Conservation (phyloP, 2,113 vertebrate species). For the Colaptes auratus region DNA sequence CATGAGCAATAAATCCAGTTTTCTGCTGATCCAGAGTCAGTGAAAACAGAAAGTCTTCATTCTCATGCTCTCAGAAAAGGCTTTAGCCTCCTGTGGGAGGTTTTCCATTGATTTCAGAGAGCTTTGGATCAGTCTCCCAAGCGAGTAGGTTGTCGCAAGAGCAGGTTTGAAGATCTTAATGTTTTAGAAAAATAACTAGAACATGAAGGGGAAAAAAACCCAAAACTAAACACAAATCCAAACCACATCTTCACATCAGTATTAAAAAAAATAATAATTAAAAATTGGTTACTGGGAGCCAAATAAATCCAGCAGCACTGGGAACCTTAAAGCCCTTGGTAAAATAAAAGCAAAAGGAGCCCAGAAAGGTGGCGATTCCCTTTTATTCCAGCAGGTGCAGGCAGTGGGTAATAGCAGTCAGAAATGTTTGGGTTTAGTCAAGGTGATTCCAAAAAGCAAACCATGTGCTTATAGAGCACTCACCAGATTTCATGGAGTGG, state of each 20-base stretch:
- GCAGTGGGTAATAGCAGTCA: not conserved
- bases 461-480: not conserved
- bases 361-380: not conserved
- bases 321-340: not conserved
- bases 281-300: not conserved
- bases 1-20: constrained; percentile 3
- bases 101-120: not conserved
- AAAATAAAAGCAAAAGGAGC: not conserved
- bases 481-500: not conserved
- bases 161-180: not conserved
- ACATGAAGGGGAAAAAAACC: not conserved
- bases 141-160: not conserved
- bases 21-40: constrained; percentile 12
- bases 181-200: not conserved
- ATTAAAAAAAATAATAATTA: not conserved
- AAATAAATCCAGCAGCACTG: not conserved
- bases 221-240: no score
- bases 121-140: not conserved
- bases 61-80: not conserved
- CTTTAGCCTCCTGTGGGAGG: not conserved
- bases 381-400: not conserved
- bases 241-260: not conserved
- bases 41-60: not conserved
- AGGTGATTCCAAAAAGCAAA: not conserved
- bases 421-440: not conserved